Evolutionary conservation across 2,888 invertebrate genomes (phyloP), one percentile per base, ranked within the genome.

Genomic region (Melitaea athalia): DNA sequence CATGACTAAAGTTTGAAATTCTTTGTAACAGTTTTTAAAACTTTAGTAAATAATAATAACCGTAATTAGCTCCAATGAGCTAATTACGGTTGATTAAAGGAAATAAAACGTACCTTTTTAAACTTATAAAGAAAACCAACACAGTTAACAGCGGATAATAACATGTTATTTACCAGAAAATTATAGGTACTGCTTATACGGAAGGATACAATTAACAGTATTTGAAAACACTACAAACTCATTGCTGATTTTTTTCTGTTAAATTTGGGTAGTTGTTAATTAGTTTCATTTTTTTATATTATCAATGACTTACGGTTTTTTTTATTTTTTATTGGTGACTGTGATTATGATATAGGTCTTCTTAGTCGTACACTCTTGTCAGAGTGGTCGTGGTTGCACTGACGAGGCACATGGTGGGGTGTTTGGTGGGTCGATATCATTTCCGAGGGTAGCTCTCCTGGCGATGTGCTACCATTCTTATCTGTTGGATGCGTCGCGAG

Each of bases 71-170:
- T n/a, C n/a, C n/a, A 53, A 53, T 24, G 38, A 38, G 38, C 38
- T 53, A 53, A 53, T 53, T 53, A 53, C 53, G 12, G 31, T 14
- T 53, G 14, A 33, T 12, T 33, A 55, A 11, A 24, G 31, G 53
- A 33, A 55, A 33, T 55, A 33, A 33, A 55, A 55, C 53, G 12
- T 55, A 24, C 14, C 33, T 31, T 55, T 55, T 49, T 33, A 14
- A n/a, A 31, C 53, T 12, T 55, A 55, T 14, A 55, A 12, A 12
- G 53, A 31, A 31, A 53, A 55, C 5, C 12, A 53, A 53, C 12
- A 53, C 14, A 55, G 6, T 55, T 33, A 55, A 33, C 2, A 55
- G 33, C 31, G 12, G 12, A 5, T 14, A 55, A 55, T 55, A 52
- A 52, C 24, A 33, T 55, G 11, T 33, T 55, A 14, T 55, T 55